Conservation (phyloP, 2,113 vertebrate species). For the Myotis brandtii region DNA sequence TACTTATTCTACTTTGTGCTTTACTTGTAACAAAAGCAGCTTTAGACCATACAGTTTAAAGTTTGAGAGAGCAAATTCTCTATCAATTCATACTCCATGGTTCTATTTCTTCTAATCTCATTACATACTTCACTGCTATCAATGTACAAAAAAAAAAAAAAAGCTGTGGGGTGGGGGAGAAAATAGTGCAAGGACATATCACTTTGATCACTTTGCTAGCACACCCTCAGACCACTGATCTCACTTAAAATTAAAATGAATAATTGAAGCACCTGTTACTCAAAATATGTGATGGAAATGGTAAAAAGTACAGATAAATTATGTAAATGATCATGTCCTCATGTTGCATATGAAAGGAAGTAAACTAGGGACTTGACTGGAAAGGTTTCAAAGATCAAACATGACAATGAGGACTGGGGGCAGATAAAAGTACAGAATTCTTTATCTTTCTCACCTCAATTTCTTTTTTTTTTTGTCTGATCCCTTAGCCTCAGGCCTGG, state of each 20-base stretch:
- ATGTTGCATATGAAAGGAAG: neutral
- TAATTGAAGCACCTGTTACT: neutral
- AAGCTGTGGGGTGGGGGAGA: neutral
- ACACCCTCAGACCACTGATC: neutral
- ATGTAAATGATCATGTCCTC: neutral
- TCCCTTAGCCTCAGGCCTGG: neutral
- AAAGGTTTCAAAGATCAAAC: neutral
- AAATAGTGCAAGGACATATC: neutral
- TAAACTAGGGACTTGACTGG: neutral
- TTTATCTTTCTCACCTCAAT: neutral
- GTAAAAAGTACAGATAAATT: neutral
- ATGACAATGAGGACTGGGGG: neutral
- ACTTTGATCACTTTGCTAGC: neutral
- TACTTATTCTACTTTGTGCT: neutral
- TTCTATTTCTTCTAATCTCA: neutral
- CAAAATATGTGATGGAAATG: neutral
- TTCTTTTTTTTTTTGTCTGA: neutral
- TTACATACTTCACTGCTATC: neutral
- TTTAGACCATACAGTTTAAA: neutral
- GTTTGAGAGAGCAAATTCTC: neutral
- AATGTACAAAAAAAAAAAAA: neutral
- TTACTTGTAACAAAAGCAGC: neutral
- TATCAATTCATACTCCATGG: neutral
- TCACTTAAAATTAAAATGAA: conserved; percentile 32
- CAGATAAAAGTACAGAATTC: neutral